phyloP scores from a whole-genome alignment of 2,797 vertebrate genomes.

The Onychomys leucogaster region DNA sequence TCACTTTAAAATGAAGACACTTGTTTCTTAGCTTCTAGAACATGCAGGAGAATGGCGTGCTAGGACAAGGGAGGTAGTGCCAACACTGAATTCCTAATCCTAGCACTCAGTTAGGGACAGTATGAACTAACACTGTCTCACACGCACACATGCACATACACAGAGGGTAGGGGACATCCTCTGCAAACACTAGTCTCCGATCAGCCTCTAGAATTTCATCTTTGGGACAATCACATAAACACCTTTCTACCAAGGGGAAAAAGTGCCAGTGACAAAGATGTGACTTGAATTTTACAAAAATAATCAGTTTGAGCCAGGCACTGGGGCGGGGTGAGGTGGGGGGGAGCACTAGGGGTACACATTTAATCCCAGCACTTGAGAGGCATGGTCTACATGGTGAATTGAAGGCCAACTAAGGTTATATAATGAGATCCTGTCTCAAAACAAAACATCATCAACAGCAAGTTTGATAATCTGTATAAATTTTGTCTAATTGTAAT shows the following conservation, averaged over 20 bases:
- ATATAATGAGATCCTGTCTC: background rate
- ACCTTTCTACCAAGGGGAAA: background rate
- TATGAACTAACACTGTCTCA: background rate
- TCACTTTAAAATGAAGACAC: slow-evolving; percentile 59
- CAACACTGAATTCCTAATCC: background rate
- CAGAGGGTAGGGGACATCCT: too few species aligned
- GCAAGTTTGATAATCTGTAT: background rate
- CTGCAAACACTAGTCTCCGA: background rate
- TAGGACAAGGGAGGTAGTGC: too few species aligned
- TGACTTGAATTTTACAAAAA: slow-evolving; percentile 58
- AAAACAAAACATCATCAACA: background rate
- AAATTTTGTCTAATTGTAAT: background rate
- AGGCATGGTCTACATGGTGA: background rate
- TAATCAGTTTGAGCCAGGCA: background rate
- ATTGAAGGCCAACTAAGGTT: background rate
- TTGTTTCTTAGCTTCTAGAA: background rate
- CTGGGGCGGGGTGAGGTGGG: too few species aligned
- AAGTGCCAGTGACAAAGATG: slow-evolving; percentile 11
- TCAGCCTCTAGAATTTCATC: slow-evolving; percentile 13
- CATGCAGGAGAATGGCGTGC: background rate
- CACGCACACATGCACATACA: too few species aligned
- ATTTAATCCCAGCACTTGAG: background rate
- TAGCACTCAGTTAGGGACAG: background rate
- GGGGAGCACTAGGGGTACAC: background rate
- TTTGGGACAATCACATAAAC: background rate